A percentile compares a stretch with the other conserved stretches of the same genome.
phyloP scores from a whole-genome alignment of 2,113 vertebrate species.

The Cichladusa arquata region DNA sequence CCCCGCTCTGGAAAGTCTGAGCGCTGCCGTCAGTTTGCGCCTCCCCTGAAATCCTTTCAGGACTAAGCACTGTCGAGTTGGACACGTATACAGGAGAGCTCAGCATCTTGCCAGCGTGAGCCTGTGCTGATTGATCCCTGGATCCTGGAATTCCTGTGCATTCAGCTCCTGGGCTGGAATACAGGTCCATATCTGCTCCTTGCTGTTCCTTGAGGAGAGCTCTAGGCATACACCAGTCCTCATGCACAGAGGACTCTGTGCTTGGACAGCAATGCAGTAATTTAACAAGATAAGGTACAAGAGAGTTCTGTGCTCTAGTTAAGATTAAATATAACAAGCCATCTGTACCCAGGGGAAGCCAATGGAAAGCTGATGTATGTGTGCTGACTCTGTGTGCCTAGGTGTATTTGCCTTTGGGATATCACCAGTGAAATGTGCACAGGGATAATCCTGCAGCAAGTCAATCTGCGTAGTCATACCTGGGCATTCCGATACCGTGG shows the following conservation, averaged over 20 bases:
- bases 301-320: neutral
- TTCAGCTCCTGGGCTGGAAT: neutral
- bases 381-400: neutral
- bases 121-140: neutral
- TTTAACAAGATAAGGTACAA: neutral
- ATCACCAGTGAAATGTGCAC: fast-evolving
- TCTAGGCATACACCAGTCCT: fast-evolving
- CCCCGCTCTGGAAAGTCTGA: neutral
- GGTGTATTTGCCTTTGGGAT: neutral
- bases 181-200: neutral
- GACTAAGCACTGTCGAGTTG: neutral
- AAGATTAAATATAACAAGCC: neutral
- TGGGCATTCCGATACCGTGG: fast-evolving
- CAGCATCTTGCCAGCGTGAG: neutral
- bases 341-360: neutral
- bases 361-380: neutral
- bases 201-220: neutral
- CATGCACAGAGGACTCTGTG: neutral
- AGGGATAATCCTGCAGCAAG: neutral
- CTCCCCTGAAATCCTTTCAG: neutral
- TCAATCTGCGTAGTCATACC: neutral
- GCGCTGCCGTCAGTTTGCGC: neutral
- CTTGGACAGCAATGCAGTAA: neutral
- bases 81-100: neutral
- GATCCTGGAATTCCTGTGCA: neutral